Evolutionary conservation across 2,113 vertebrate species (phyloP).

Genomic region (Sardina pilchardus): DNA sequence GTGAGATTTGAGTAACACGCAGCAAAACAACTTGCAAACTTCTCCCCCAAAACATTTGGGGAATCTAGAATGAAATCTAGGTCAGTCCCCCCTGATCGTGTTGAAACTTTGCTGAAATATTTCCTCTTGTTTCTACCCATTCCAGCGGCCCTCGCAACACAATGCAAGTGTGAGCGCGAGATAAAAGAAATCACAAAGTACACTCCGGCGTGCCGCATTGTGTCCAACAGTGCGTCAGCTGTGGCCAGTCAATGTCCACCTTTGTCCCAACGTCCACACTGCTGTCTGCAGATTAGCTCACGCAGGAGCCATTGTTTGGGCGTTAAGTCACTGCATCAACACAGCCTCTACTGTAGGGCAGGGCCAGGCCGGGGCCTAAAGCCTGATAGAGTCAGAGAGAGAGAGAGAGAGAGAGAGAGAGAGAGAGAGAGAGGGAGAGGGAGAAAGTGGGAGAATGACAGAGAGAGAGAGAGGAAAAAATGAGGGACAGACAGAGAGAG

Average conservation of each 20-base stretch:
- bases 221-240: neutral
- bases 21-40: neutral
- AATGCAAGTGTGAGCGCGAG: neutral
- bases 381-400: neutral
- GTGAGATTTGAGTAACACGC: neutral
- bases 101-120: neutral
- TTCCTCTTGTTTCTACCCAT: neutral
- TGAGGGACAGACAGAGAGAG: neutral
- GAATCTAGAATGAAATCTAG: neutral
- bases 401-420: neutral
- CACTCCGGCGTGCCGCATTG: neutral
- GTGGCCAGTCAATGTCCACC: neutral
- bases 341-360: slow-evolving; percentile 8
- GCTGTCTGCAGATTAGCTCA: slow-evolving; percentile 2
- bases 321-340: neutral
- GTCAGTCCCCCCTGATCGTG: too few species aligned
- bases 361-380: neutral
- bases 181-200: neutral
- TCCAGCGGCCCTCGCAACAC: neutral
- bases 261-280: neutral
- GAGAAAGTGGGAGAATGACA: too few species aligned
- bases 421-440: neutral
- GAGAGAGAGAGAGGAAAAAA: neutral
- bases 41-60: neutral
- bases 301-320: neutral